Conservation (phyloP, 1,140 invertebrate genomes). For the Anadara kagoshimensis region DNA sequence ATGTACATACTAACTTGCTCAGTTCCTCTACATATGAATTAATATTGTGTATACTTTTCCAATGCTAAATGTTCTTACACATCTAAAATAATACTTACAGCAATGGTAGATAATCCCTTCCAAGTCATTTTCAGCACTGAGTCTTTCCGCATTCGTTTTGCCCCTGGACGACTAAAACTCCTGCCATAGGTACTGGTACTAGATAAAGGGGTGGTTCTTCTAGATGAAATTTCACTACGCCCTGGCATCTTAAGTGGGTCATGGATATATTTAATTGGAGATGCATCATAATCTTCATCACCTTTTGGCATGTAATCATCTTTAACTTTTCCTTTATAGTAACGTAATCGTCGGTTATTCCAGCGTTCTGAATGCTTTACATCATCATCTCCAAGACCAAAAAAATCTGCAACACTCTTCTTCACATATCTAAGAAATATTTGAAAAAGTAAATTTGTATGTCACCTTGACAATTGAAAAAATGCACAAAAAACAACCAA, state of each 20-base stretch:
- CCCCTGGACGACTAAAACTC: constrained; percentile 26
- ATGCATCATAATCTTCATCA: constrained; percentile 38
- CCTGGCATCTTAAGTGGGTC: constrained; percentile 53
- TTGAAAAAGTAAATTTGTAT: neutral
- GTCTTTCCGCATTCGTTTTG: constrained; percentile 66
- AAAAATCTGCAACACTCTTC: constrained; percentile 62
- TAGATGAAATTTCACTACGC: constrained; percentile 38
- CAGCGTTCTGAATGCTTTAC: constrained; percentile 48
- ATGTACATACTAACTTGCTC: neutral
- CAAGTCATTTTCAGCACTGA: constrained; percentile 74
- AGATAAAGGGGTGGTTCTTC: constrained; percentile 58
- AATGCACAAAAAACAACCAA: too few species aligned
- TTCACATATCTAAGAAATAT: constrained; percentile 50
- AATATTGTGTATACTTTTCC: too few species aligned
- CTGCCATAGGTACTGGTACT: constrained; percentile 55
- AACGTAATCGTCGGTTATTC: constrained; percentile 62
- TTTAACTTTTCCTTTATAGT: constrained; percentile 59
- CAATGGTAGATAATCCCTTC: constrained; percentile 70
- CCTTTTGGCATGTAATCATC: constrained; percentile 45
- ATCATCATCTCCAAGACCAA: constrained; percentile 62
- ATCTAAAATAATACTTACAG: constrained; percentile 55
- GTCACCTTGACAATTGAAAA: too few species aligned
- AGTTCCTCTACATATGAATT: neutral
- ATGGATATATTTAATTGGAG: constrained; percentile 41
- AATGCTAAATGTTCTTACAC: too few species aligned